These are phyloP conservation scores for Melanerpes formicivorus DNA, from an alignment of 2,113 vertebrate species.

Conservation along the genomic window DNA sequence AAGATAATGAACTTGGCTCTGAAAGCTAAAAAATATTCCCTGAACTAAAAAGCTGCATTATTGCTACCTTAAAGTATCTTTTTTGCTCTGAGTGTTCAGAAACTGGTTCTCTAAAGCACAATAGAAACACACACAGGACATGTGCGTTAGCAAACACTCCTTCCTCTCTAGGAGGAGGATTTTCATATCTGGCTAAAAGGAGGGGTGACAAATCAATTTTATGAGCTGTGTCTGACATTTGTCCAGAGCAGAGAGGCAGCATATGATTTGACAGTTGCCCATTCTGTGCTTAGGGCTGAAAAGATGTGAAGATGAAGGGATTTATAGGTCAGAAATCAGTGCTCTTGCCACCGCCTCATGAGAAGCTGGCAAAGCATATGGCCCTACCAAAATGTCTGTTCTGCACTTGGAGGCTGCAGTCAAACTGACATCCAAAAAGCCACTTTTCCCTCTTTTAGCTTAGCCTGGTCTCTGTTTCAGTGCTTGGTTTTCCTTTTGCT, in stretches of 20 bases:
- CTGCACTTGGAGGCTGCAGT: neutral
- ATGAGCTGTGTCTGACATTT: neutral
- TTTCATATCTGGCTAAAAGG: neutral
- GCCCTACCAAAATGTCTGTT: slow-evolving; percentile 1
- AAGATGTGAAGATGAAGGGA: neutral
- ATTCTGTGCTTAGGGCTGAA: neutral
- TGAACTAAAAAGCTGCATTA: neutral
- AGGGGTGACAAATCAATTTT: slow-evolving; percentile 10
- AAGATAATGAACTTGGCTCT: neutral
- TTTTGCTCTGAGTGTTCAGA: neutral
- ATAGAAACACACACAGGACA: neutral
- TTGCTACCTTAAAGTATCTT: neutral
- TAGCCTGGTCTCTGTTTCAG: neutral
- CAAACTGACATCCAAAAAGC: slow-evolving; percentile 1
- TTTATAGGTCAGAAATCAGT: slow-evolving; percentile 45
- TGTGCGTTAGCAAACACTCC: neutral
- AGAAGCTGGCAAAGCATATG: slow-evolving; percentile 32
- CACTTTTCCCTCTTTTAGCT: neutral
- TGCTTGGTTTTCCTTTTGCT: neutral
- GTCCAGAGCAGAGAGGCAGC: neutral
- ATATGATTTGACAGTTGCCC: neutral
- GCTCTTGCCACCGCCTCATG: neutral
- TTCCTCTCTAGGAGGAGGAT: neutral
- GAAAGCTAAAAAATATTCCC: neutral
- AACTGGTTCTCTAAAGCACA: neutral